Percentiles rank a stretch among this genome's conserved stretches.
phyloP scores from a whole-genome alignment of 1,140 invertebrate species.

The Andricus grossulariae region DNA sequence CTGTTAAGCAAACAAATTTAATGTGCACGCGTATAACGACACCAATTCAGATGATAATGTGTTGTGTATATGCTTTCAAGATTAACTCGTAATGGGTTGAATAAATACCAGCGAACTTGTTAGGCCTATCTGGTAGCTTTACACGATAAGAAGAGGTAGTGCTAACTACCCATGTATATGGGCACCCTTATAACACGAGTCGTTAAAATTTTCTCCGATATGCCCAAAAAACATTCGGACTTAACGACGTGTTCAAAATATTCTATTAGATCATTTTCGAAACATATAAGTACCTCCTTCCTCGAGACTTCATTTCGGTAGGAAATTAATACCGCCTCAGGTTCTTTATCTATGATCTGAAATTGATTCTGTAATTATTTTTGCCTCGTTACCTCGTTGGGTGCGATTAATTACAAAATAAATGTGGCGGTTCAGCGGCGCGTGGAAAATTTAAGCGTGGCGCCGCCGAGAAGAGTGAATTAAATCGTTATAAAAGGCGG shows the following conservation, averaged over 20 bases:
- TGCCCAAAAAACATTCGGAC: not conserved
- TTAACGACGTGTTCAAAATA: not conserved
- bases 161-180: slow-evolving; percentile 59
- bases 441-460: slow-evolving; percentile 27
- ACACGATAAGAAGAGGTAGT: slow-evolving; percentile 42
- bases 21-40: slow-evolving; percentile 58
- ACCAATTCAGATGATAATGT: slow-evolving; percentile 69
- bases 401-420: slow-evolving; percentile 29
- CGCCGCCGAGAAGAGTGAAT: slow-evolving; percentile 11
- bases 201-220: slow-evolving; percentile 1
- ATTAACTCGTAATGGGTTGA: slow-evolving; percentile 60
- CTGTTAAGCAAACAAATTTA: slow-evolving; percentile 61
- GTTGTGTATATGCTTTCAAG: slow-evolving; percentile 54
- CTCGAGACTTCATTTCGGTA: not conserved
- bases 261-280: too few species aligned
- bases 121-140: slow-evolving; percentile 53
- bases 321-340: slow-evolving; percentile 6
- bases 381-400: slow-evolving; percentile 11
- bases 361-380: slow-evolving; percentile 25
- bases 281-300: not conserved
- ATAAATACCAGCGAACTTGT: slow-evolving; percentile 59
- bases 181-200: slow-evolving; percentile 51
- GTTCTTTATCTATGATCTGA: slow-evolving; percentile 15
- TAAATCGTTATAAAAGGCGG: slow-evolving; percentile 26
- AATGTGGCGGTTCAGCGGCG: slow-evolving; percentile 20